Base-by-base conservation (phyloP, 2,888 invertebrate genomes). In the Dryadula phaetusa region DNA sequence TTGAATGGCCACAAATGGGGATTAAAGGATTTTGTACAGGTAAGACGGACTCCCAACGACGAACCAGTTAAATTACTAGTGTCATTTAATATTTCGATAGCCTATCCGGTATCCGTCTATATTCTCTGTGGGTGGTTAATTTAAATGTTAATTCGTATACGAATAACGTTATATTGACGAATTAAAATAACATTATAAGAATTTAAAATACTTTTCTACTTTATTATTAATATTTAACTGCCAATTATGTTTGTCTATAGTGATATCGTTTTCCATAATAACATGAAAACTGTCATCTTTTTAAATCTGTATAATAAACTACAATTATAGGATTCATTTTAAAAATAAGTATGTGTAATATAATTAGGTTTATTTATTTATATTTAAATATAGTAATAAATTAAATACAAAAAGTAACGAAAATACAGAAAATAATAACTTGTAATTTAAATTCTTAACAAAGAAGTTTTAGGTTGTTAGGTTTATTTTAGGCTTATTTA, bases 11-110 rank as follows among this genome's bases (percentile, higher is more conserved):
- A 73, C 72, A 74, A 74, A 75, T 82, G 79, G 76, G 78, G 82
- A 86, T 87, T 84, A 86, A 83, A 82, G 83, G 85, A 82, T 85
- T 84, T 76, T 40, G 34, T 62, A 62, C 83, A 84, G 84, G 83
- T 86, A 85, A 78, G 77, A 74, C 42, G 72, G 80, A 85, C 82
- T 82, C 64, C 83, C 84, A 81, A 82, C 80, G 82, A 79, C 64
- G 82, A 74, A 74, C 58, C 69, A 49, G 67, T 60, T 58, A 67
- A 44, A 60, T 44, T 37, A 18, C 28, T 60, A 66, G 40, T 28
- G 60, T 46, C 54, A 46, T 40, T 49, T 47, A 53, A 63, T 53
- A 60, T 44, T 44, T 44, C 40, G 40, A 58, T 53, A 53, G 6
- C 53, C 18, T 44, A 47, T 47, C 44, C 42, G 44, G 18, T 62